Evolutionary conservation across 2,888 invertebrate genomes (phyloP), one percentile per base, ranked within the genome.

Genomic region (Trypoxylon attenuatum): DNA sequence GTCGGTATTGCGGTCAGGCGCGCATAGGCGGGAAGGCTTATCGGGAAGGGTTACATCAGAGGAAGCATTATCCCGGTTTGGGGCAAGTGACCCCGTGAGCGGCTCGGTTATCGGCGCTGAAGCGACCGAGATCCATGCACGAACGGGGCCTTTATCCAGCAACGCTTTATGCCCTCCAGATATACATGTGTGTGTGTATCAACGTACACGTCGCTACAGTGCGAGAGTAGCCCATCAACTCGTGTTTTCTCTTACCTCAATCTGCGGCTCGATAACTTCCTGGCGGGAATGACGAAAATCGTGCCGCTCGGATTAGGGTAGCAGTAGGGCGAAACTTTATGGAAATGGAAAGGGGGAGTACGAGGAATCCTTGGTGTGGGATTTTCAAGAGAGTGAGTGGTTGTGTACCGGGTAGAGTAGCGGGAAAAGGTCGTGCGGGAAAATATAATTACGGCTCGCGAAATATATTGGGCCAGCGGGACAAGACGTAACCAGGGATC

Each of bases 381-480:
- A 33, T 33, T 33, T 50, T 66, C 29, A 27, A 46, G 51, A 13
- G 47, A 5, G 41, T 18, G 16, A 22, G 38, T 51, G 61, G 47
- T 41, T 33, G 10, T 33, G n/a, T 10, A 13, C 10, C 41, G 16
- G 21, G 16, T 33, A 42, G 33, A 33, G 19, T 10, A 18, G 6
- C 13, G 61, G 45, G 47, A 63, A 51, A 65, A 57, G 39, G 61
- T 63, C 70, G 73, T 71, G 69, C 73, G 69, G 70, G 76, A 69
- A 76, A 79, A 74, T 74, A 71, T 74, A 69, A 73, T 71, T 71
- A 73, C 63, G 55, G 64, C 66, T 61, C 63, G 69, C 71, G 69
- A 75, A 69, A 77, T 78, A 75, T 79, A 75, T 79, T 63, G 60
- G 69, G 58, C 60, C 50, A 52, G 55, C 46, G 47, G 66, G 59